A percentile compares a stretch with the other conserved stretches of the same genome.
Evolutionary conservation across 2,797 vertebrate species (phyloP).

Genomic region (Chloroceryle inda): DNA sequence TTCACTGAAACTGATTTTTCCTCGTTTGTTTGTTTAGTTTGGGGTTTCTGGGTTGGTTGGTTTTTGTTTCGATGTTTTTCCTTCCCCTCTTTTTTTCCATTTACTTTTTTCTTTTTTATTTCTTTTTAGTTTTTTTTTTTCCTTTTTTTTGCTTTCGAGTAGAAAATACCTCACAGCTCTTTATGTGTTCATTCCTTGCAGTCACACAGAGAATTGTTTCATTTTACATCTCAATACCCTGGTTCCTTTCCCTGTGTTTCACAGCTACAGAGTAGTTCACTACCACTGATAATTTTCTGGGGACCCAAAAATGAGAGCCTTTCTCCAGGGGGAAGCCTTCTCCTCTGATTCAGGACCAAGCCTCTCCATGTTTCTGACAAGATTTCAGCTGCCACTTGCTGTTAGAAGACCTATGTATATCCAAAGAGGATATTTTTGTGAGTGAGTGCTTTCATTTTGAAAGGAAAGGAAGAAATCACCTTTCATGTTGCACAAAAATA

Average conservation of each 20-base stretch:
- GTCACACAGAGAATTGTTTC: background rate
- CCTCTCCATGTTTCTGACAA: background rate
- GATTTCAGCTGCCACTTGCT: background rate
- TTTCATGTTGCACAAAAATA: background rate
- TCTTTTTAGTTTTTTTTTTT: too few species aligned
- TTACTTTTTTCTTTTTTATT: too few species aligned
- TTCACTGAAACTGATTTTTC: background rate
- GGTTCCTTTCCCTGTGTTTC: background rate
- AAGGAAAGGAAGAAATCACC: background rate
- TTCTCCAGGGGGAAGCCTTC: background rate
- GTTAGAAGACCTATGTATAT: background rate
- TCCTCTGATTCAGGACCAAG: background rate
- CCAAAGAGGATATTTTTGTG: background rate
- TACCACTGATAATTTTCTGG: background rate
- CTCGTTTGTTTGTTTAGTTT: background rate
- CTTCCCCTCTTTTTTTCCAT: accelerated
- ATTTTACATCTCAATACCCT: background rate
- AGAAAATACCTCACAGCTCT: background rate
- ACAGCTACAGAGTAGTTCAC: background rate
- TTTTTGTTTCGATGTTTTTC: background rate
- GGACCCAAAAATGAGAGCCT: background rate
- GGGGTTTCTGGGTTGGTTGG: too few species aligned
- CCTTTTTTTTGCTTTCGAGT: background rate
- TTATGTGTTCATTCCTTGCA: background rate
- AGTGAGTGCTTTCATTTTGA: background rate